These are phyloP conservation scores for Lamproptera curius DNA, from an alignment of 2,888 invertebrate genomes.

Conservation along the genomic window DNA sequence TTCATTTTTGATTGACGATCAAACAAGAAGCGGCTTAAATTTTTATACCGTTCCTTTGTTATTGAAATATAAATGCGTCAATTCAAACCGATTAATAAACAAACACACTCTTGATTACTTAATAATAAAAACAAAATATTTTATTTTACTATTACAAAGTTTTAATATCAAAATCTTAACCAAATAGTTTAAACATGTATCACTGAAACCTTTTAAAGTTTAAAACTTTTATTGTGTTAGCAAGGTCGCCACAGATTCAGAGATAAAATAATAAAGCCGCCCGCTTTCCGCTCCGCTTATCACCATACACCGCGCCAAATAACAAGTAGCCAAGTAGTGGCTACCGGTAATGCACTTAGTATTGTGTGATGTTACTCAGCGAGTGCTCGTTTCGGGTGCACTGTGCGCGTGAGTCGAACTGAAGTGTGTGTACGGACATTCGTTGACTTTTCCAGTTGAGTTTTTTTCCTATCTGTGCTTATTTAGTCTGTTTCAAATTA, in stretches of 20 bases:
- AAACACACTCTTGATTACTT: too few species aligned
- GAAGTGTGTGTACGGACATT: constrained; percentile 9
- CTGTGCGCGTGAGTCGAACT: constrained; percentile 47
- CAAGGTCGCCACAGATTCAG: background rate
- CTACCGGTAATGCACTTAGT: constrained; percentile 58
- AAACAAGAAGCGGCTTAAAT: too few species aligned
- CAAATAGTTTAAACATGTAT: too few species aligned
- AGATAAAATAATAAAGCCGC: background rate
- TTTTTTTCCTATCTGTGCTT: background rate
- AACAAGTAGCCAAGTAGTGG: constrained; percentile 42
- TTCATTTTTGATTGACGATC: too few species aligned
- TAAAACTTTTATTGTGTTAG: background rate
- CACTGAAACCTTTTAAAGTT: too few species aligned
- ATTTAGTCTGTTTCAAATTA: constrained; percentile 2
- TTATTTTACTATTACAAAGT: too few species aligned
- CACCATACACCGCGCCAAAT: constrained; percentile 31
- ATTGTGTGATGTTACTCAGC: constrained; percentile 60
- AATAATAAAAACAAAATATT: too few species aligned
- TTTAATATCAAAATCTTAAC: too few species aligned
- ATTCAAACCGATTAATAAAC: too few species aligned
- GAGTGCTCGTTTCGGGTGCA: constrained; percentile 58
- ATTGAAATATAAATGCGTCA: too few species aligned
- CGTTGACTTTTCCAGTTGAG: constrained; percentile 17
- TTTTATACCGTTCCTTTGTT: too few species aligned
- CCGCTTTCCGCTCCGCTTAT: constrained; percentile 40